Evolutionary conservation across 2,888 invertebrate species (phyloP).

Genomic region (Lampropteryx suffumata): DNA sequence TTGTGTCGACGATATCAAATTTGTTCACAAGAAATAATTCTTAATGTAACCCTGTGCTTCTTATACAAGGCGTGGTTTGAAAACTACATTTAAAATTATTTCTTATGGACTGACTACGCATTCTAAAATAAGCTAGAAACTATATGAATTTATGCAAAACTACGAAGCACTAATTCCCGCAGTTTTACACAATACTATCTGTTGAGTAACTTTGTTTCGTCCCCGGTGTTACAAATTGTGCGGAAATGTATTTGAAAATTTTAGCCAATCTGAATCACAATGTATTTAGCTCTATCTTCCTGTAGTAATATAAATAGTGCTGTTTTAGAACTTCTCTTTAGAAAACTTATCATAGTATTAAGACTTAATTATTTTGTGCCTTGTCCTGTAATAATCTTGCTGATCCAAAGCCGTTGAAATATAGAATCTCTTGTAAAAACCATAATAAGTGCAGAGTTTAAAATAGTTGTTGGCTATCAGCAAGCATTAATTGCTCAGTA

Average conservation of each 20-base stretch:
- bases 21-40: constrained; percentile 17
- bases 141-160: not conserved
- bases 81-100: not conserved
- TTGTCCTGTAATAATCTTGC: constrained; percentile 63
- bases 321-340: constrained; percentile 23
- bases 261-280: not conserved
- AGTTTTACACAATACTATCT: too few relatives aligned
- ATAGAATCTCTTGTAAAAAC: constrained; percentile 40
- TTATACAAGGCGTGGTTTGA: too few relatives aligned
- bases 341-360: constrained; percentile 13
- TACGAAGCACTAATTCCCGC: too few relatives aligned
- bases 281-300: constrained; percentile 8
- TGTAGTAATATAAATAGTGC: constrained; percentile 6
- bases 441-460: constrained; percentile 31
- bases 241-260: too few relatives aligned
- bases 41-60: too few relatives aligned
- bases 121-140: not conserved
- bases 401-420: constrained; percentile 37
- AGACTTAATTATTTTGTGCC: constrained; percentile 72
- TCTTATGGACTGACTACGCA: not conserved
- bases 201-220: too few relatives aligned
- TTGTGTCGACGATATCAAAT: constrained; percentile 47
- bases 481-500: constrained; percentile 57
- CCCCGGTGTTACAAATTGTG: too few relatives aligned
- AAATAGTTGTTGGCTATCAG: constrained; percentile 40